A percentile compares a stretch with the other conserved stretches of the same genome.
These are phyloP conservation scores for Jacana jacana DNA, from an alignment of 2,113 vertebrate genomes.

Conservation along the genomic window DNA sequence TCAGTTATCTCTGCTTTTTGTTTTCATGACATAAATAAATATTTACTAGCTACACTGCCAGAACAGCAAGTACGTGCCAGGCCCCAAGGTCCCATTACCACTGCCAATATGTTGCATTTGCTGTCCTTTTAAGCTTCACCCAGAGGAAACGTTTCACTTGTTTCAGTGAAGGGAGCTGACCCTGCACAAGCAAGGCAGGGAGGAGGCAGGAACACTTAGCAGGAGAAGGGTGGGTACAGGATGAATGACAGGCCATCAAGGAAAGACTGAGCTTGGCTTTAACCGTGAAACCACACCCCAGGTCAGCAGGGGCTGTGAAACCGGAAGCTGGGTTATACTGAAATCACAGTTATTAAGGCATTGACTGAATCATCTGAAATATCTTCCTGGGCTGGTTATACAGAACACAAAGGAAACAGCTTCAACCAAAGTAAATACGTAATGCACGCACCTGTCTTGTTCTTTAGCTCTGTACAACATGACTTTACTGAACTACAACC, in stretches of 20 bases:
- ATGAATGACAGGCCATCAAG: neutral
- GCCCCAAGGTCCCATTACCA: neutral
- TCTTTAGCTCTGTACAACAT: neutral
- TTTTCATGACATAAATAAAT: conserved; percentile 54
- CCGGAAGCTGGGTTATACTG: neutral
- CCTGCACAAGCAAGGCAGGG: neutral
- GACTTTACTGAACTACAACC: neutral
- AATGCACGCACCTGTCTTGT: neutral
- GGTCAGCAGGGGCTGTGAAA: neutral
- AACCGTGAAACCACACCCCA: neutral
- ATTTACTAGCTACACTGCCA: conserved; percentile 55
- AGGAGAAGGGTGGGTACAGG: neutral
- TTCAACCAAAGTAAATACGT: neutral
- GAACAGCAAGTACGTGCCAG: neutral
- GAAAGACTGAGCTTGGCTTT: neutral
- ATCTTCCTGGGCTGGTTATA: neutral
- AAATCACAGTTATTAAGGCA: neutral
- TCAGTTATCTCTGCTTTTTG: conserved; percentile 53
- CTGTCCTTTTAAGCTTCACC: neutral
- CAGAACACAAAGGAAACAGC: neutral
- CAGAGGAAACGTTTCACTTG: neutral
- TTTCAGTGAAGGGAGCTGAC: neutral
- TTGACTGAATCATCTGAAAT: neutral
- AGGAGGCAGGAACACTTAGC: neutral
- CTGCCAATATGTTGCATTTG: neutral